Conservation (phyloP, 2,797 vertebrate genomes). For the Tapera naevia region DNA sequence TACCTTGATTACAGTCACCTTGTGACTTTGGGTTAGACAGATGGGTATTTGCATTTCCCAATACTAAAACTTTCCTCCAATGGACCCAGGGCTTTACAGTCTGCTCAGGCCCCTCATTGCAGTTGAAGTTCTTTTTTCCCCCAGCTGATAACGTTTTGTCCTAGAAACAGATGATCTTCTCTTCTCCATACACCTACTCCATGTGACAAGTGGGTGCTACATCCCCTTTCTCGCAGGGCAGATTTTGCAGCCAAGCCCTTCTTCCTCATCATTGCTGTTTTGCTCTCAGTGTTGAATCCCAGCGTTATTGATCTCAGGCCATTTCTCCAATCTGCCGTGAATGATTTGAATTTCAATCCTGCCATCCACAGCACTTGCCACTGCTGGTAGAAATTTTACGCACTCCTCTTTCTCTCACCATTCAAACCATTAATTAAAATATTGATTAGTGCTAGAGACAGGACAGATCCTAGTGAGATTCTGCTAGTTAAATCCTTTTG, state of each 20-base stretch:
- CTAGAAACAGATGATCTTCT: background rate
- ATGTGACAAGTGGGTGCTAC: background rate
- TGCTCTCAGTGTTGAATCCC: background rate
- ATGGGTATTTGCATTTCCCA: background rate
- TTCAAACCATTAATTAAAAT: slow-evolving; percentile 20
- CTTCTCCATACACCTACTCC: background rate
- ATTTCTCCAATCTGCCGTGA: background rate
- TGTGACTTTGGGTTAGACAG: background rate
- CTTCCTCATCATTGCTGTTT: accelerated
- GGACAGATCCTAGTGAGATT: background rate
- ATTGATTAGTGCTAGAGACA: slow-evolving; percentile 16
- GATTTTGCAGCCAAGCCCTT: background rate
- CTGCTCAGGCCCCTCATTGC: background rate
- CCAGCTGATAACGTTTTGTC: background rate
- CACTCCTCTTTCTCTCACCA: background rate
- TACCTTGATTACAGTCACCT: background rate
- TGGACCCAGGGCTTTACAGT: background rate
- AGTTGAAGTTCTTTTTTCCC: background rate
- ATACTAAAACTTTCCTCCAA: background rate
- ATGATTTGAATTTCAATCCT: background rate
- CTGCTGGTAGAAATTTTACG: background rate
- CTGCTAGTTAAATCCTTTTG: background rate
- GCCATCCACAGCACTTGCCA: accelerated
- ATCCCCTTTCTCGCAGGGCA: background rate
- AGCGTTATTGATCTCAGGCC: background rate